A percentile compares a stretch with the other conserved stretches of the same genome.
These are phyloP conservation scores for Apistogramma diplotaenia DNA, from an alignment of 2,113 vertebrate genomes.

Conservation along the genomic window DNA sequence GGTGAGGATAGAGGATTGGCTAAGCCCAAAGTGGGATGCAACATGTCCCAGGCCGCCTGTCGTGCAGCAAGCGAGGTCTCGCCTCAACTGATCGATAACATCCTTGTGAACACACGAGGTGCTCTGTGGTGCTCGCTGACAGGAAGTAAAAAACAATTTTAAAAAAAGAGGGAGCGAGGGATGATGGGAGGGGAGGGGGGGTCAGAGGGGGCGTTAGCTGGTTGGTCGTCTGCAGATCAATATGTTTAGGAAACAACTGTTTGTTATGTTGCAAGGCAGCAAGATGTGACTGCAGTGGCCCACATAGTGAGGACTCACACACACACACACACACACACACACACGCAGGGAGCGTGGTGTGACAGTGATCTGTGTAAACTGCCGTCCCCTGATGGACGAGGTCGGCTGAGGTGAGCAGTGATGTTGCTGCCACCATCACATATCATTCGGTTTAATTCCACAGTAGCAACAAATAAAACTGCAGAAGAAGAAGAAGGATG, in stretches of 20 bases:
- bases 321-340: neutral
- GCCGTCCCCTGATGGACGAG: neutral
- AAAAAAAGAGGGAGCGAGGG: neutral
- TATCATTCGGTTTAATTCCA: neutral
- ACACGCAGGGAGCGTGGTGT: neutral
- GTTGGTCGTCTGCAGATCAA: slow-evolving; percentile 39
- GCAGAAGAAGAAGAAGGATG: neutral
- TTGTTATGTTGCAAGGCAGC: slow-evolving; percentile 30
- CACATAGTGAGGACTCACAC: neutral
- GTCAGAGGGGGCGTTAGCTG: neutral
- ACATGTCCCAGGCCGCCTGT: slow-evolving; percentile 65
- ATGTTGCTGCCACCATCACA: neutral
- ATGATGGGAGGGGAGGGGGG: neutral
- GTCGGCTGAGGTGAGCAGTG: neutral
- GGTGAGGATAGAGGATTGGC: slow-evolving; percentile 33
- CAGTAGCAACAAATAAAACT: neutral
- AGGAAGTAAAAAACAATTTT: slow-evolving; percentile 26
- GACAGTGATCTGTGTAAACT: neutral
- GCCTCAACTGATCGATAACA: slow-evolving; percentile 65
- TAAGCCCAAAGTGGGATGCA: slow-evolving; percentile 40
- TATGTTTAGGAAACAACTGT: slow-evolving; percentile 47
- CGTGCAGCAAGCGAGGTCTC: slow-evolving; percentile 40
- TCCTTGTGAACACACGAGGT: slow-evolving; percentile 62
- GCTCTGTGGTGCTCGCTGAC: slow-evolving; percentile 39
- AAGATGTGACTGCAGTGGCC: slow-evolving; percentile 13